A percentile compares a stretch with the other conserved stretches of the same genome.
Conservation (phyloP, 2,888 invertebrate genomes). For the Teinopalpus imperialis region DNA sequence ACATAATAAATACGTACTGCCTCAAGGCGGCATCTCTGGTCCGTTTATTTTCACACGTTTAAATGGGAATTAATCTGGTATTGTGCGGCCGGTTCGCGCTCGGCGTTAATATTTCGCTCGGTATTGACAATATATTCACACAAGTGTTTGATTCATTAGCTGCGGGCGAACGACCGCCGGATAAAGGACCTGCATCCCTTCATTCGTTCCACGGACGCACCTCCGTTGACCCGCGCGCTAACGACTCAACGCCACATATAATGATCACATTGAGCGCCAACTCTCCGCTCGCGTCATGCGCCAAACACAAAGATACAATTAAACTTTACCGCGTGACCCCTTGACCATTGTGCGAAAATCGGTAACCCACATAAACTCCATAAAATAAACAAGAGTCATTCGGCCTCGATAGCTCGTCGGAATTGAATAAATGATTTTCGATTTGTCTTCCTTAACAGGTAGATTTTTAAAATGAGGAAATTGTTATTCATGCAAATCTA, state of each 20-base stretch:
- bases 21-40: conserved; percentile 41
- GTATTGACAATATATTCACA: conserved; percentile 72
- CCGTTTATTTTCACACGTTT: conserved; percentile 67
- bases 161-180: conserved; percentile 66
- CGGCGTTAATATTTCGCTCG: conserved; percentile 67
- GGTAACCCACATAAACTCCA: conserved; percentile 57
- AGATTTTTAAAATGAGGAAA: conserved; percentile 70
- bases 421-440: conserved; percentile 67
- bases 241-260: conserved; percentile 69
- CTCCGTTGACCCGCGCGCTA: conserved; percentile 64
- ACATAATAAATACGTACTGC: conserved; percentile 34
- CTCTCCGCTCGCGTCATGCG: conserved; percentile 55
- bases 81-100: conserved; percentile 55
- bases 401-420: conserved; percentile 60
- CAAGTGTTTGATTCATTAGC: conserved; percentile 76
- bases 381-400: conserved; percentile 56
- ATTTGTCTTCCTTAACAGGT: conserved; percentile 73
- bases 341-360: conserved; percentile 48
- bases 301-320: conserved; percentile 46
- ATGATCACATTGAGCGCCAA: conserved; percentile 69
- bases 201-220: conserved; percentile 68
- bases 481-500: conserved; percentile 75
- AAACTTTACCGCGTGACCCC: conserved; percentile 46
- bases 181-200: conserved; percentile 71
- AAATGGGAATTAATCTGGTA: conserved; percentile 72